These are phyloP conservation scores for Fulmarus glacialis DNA, from an alignment of 2,113 vertebrate genomes.

Conservation along the genomic window DNA sequence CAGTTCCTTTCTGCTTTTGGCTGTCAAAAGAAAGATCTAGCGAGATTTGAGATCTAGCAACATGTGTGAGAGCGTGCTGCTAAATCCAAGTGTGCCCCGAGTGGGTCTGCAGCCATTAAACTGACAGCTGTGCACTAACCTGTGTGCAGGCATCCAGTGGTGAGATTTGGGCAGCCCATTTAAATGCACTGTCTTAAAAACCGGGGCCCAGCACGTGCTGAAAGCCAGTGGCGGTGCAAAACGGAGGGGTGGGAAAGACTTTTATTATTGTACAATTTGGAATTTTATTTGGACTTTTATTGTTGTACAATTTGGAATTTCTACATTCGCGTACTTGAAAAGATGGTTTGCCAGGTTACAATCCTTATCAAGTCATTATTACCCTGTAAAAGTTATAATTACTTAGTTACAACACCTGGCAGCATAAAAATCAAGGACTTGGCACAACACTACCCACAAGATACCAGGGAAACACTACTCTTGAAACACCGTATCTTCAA, in stretches of 20 bases:
- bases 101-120: background rate
- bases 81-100: background rate
- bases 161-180: background rate
- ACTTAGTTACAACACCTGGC: background rate
- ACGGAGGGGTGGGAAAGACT: background rate
- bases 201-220: background rate
- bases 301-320: background rate
- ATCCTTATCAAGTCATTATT: background rate
- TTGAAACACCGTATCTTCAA: background rate
- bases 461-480: background rate
- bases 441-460: background rate
- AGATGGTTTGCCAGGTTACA: background rate
- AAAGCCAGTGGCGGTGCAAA: background rate
- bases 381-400: background rate
- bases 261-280: background rate
- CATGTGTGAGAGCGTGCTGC: fast-evolving
- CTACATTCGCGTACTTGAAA: background rate
- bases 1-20: background rate
- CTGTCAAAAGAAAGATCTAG: constrained; percentile 15
- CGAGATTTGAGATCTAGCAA: background rate
- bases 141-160: background rate
- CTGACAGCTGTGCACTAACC: background rate
- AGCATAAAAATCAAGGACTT: background rate
- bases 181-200: background rate
- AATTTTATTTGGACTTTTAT: background rate